phyloP scores from a whole-genome alignment of 1,140 invertebrate genomes.

The Littorina saxatilis region DNA sequence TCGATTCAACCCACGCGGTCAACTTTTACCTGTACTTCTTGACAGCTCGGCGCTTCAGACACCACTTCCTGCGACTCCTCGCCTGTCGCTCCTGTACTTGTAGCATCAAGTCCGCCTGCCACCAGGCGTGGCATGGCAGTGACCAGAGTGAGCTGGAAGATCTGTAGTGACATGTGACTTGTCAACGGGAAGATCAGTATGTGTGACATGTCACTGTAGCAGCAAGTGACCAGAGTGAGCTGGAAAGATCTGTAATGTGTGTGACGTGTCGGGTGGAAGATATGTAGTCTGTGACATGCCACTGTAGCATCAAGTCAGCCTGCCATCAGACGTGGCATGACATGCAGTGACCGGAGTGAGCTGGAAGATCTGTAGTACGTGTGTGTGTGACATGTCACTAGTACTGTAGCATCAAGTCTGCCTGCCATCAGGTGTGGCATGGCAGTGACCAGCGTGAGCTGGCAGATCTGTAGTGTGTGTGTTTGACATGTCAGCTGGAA shows the following conservation, averaged over 20 bases:
- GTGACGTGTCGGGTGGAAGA: too few species aligned
- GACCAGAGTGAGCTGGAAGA: slow-evolving; percentile 21
- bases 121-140: background rate
- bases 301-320: too few species aligned
- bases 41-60: slow-evolving; percentile 61
- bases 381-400: too few species aligned
- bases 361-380: too few species aligned
- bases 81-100: slow-evolving; percentile 5
- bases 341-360: too few species aligned
- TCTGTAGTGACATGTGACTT: background rate
- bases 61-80: slow-evolving; percentile 34
- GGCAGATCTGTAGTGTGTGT: background rate
- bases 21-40: slow-evolving; percentile 70
- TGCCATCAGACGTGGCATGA: too few species aligned
- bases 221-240: too few species aligned
- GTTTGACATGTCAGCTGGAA: too few species aligned
- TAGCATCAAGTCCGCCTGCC: slow-evolving; percentile 9
- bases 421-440: background rate
- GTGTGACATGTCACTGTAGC: too few species aligned
- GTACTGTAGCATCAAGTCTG: slow-evolving; percentile 10
- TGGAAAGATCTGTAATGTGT: too few species aligned
- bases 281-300: too few species aligned
- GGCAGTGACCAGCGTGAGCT: background rate
- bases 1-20: slow-evolving; percentile 64
- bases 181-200: too few species aligned